Base-by-base conservation (phyloP, 2,113 vertebrate species). In the Corynorhinus townsendii region DNA sequence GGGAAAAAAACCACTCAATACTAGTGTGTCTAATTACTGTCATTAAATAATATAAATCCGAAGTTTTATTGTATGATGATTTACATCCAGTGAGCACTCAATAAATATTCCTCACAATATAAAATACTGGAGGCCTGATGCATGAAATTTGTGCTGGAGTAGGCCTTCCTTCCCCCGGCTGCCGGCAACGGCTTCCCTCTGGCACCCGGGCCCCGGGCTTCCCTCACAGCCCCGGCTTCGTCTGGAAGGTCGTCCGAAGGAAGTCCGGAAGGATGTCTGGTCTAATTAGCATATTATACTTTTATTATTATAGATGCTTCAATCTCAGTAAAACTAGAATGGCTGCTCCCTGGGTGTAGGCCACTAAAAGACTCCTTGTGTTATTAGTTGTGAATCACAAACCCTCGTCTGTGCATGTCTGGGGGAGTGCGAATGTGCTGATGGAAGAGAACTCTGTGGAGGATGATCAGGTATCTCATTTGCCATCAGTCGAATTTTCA, bases 351-450 rank as follows among this genome's bases (percentile, higher is more conserved):
- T 73, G 38, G 76, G 2, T 69, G 64, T 62, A 59, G 81, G 43
- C 22, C 59, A 47, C 24, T 45, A 54, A 73, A 69, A 7, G 38
- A 28, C 30, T 72, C 72, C 8, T 20, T 76, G 87, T 92, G 35
- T 88, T 77, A 82, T 83, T 72, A 81, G 49, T n/a, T 86, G 86
- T 96, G 94, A 93, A 72, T 96, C 93, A 79, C 96, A 97, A 86
- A 80, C 83, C 90, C 69, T 19, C 95, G 88, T 94, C 94, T 79
- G 90, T 94, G 45, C 35, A 16, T 75, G 88, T 88, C 86, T 94
- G 89, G 33, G 86, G 15, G 0, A 14, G 92, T 82, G 77, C 85
- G 76, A 94, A 94, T 80, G 68, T 94, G 96, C 93, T 85, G 71
- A 56, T 91, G 73, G 64, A 83, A 88, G 89, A 93, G 95, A 95